These are phyloP conservation scores for Amyelois transitella DNA, from an alignment of 1,140 invertebrate genomes.

Conservation along the genomic window DNA sequence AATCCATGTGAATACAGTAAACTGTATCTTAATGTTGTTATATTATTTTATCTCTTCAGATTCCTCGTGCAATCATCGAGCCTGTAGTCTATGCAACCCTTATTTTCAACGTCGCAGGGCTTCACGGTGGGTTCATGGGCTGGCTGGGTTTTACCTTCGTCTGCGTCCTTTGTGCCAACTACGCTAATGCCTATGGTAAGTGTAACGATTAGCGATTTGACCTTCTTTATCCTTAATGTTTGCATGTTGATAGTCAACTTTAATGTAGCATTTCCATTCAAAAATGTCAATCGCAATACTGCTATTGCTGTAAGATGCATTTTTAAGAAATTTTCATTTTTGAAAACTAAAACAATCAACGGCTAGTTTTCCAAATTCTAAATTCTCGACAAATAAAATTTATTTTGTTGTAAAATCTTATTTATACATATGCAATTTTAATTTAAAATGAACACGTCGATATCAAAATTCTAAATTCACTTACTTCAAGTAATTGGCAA, in stretches of 20 bases:
- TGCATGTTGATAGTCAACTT: neutral
- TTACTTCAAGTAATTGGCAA: constrained; percentile 15
- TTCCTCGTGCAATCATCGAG: constrained; percentile 77
- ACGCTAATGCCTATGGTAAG: constrained; percentile 70
- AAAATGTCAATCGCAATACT: too few relatives aligned
- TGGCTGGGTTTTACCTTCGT: constrained; percentile 64
- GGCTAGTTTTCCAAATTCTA: too few relatives aligned
- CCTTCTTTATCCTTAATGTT: too few relatives aligned
- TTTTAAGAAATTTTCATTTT: too few relatives aligned
- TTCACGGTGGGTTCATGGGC: constrained; percentile 57
- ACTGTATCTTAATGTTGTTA: neutral
- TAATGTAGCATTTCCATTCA: neutral
- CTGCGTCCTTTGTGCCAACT: constrained; percentile 65
- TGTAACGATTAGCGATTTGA: neutral
- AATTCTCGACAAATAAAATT: too few relatives aligned
- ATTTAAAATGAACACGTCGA: too few relatives aligned
- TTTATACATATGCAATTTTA: too few relatives aligned
- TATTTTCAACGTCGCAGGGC: constrained; percentile 68
- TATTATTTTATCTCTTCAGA: constrained; percentile 54
- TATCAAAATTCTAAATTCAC: constrained; percentile 8
- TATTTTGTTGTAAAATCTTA: too few relatives aligned
- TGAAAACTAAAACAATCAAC: too few relatives aligned
- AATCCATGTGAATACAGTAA: too few relatives aligned
- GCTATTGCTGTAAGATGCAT: too few relatives aligned
- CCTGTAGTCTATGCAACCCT: constrained; percentile 77